phyloP scores from a whole-genome alignment of 2,797 vertebrate species.

The Astyanax mexicanus region DNA sequence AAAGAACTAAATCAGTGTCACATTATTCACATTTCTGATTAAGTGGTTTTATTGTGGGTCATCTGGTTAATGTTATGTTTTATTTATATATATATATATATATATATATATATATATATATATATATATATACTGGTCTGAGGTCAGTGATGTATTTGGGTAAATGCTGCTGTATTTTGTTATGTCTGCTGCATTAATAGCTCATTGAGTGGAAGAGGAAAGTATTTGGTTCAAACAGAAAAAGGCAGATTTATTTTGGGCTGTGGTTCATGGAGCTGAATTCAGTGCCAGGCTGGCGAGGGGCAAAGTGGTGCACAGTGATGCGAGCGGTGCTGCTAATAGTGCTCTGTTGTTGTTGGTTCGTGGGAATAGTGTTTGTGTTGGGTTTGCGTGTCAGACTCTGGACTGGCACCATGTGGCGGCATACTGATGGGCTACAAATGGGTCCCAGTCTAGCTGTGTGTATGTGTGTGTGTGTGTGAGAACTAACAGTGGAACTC shows the following conservation, averaged over 20 bases:
- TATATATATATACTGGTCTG: too few relatives aligned
- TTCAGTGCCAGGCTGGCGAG: neutral
- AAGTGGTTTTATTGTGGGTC: too few relatives aligned
- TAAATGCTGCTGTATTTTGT: neutral
- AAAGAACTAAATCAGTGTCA: too few relatives aligned
- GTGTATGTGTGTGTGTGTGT: constrained; percentile 30
- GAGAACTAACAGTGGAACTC: constrained; percentile 45
- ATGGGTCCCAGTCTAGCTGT: constrained; percentile 14
- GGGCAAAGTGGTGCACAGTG: neutral
- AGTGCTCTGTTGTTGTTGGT: constrained; percentile 3
- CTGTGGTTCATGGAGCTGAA: neutral
- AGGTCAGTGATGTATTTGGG: too few relatives aligned
- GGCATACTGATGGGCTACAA: constrained; percentile 18
- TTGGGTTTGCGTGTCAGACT: constrained; percentile 39
- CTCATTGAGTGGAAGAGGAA: neutral
- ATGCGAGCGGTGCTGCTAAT: constrained; percentile 8
- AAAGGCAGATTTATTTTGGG: constrained; percentile 23
- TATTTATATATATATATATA: too few relatives aligned
- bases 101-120: too few relatives aligned
- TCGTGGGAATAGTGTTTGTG: constrained; percentile 28
- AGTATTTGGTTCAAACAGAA: neutral
- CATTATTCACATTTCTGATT: too few relatives aligned
- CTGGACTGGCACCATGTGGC: constrained; percentile 27
- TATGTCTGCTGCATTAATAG: constrained; percentile 1
- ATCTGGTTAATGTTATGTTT: too few relatives aligned